These are phyloP conservation scores for Ditylenchus dipsaci DNA, from an alignment of 1,140 invertebrate species.

Conservation along the genomic window DNA sequence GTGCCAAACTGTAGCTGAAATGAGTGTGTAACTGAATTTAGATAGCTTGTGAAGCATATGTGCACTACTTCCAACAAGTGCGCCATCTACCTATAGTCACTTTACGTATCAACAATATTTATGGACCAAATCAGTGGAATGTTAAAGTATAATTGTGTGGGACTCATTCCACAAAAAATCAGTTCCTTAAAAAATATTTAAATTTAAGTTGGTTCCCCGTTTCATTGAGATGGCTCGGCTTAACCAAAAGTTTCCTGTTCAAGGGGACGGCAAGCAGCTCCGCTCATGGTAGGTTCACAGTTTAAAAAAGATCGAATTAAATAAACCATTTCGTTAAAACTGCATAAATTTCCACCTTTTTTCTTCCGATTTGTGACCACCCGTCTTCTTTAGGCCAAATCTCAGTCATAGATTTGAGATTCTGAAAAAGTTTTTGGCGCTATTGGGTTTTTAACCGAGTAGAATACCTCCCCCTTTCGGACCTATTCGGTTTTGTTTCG, in stretches of 20 bases:
- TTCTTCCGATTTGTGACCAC: no score
- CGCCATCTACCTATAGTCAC: constrained; percentile 57
- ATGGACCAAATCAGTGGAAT: constrained; percentile 60
- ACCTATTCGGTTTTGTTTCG: no score
- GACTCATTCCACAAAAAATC: background rate
- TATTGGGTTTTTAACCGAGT: no score
- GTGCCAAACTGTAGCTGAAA: constrained; percentile 17
- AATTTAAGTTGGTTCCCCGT: constrained; percentile 54
- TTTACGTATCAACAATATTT: constrained; percentile 59
- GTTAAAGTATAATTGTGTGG: constrained; percentile 40
- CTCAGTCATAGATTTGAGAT: no score
- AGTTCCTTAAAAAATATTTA: no score
- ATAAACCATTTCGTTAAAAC: no score
- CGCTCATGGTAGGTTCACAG: constrained; percentile 22
- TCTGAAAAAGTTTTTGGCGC: no score
- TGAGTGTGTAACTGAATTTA: constrained; percentile 16
- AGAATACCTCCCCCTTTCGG: no score
- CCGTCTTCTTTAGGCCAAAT: no score
- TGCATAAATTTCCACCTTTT: no score
- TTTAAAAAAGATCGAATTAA: no score
- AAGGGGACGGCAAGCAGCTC: constrained; percentile 49
- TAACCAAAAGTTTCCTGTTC: constrained; percentile 55
- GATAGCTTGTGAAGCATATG: constrained; percentile 51
- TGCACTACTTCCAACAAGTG: constrained; percentile 35
- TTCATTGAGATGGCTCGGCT: constrained; percentile 57